These are phyloP conservation scores for Linepithema humile DNA, from an alignment of 1,140 invertebrate genomes.

Conservation along the genomic window DNA sequence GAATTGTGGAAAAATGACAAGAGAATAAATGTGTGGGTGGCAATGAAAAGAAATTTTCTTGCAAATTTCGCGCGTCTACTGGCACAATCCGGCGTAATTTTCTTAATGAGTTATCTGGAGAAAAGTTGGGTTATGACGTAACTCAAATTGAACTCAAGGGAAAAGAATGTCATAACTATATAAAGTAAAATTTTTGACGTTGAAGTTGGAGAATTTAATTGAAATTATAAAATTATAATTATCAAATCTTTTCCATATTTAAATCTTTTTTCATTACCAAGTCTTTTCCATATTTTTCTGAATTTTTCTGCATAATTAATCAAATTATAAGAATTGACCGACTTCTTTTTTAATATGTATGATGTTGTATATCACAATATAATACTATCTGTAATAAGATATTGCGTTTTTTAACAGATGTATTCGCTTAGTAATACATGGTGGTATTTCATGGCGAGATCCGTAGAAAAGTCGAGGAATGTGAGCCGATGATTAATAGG, in stretches of 20 bases:
- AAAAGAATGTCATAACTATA: not conserved
- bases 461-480: not conserved
- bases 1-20: not conserved
- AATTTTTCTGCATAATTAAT: no score
- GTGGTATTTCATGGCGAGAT: not conserved
- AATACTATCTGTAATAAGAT: no score
- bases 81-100: not conserved
- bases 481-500: conserved; percentile 24
- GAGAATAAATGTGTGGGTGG: not conserved
- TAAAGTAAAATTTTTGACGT: not conserved
- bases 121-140: not conserved
- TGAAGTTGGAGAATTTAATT: not conserved
- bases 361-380: no score
- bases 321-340: no score
- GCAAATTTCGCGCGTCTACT: not conserved
- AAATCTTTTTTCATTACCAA: not conserved
- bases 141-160: not conserved
- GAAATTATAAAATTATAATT: not conserved
- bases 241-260: not conserved
- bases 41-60: conserved; percentile 7
- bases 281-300: no score
- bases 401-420: not conserved
- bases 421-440: not conserved
- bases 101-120: conserved; percentile 11
- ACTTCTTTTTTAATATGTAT: no score